These are phyloP conservation scores for Formica exsecta DNA, from an alignment of 1,140 invertebrate genomes.

Conservation along the genomic window DNA sequence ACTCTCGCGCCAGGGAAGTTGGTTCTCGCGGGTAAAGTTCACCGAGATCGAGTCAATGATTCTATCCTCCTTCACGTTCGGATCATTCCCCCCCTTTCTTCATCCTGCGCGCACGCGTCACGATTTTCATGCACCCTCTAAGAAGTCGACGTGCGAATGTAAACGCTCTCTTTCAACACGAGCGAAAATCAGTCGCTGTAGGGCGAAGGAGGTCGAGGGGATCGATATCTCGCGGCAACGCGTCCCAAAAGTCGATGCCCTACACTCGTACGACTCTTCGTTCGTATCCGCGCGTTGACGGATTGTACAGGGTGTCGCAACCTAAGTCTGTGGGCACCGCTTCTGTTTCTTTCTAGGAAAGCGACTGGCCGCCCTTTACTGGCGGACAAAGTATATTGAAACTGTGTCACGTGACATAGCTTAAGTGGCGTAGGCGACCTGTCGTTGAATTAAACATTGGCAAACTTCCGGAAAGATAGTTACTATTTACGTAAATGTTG, in stretches of 20 bases:
- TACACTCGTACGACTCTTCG: constrained; percentile 55
- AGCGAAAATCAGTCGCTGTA: background rate
- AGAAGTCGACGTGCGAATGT: background rate
- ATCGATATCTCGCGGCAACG: constrained; percentile 69
- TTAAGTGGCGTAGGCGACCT: constrained; percentile 26
- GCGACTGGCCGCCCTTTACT: background rate
- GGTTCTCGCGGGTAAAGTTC: constrained; percentile 60
- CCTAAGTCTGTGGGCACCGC: background rate
- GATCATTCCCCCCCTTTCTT: background rate
- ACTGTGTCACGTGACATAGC: constrained; percentile 25
- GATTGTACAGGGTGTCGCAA: constrained; percentile 29
- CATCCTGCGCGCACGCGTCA: background rate
- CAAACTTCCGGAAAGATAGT: constrained; percentile 50
- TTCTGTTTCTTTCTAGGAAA: constrained; percentile 19
- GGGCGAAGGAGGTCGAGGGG: constrained; percentile 67
- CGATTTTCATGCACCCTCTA: constrained; percentile 46
- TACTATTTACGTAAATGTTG: constrained; percentile 26
- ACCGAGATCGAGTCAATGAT: constrained; percentile 34
- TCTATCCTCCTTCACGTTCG: background rate
- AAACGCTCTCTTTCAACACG: constrained; percentile 18
- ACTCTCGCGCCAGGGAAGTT: constrained; percentile 62
- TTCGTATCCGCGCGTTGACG: constrained; percentile 26
- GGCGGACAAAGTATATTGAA: constrained; percentile 1
- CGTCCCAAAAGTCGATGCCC: constrained; percentile 66
- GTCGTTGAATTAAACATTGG: constrained; percentile 58